phyloP scores from a whole-genome alignment of 2,113 vertebrate genomes.

The Chaetura pelagica region DNA sequence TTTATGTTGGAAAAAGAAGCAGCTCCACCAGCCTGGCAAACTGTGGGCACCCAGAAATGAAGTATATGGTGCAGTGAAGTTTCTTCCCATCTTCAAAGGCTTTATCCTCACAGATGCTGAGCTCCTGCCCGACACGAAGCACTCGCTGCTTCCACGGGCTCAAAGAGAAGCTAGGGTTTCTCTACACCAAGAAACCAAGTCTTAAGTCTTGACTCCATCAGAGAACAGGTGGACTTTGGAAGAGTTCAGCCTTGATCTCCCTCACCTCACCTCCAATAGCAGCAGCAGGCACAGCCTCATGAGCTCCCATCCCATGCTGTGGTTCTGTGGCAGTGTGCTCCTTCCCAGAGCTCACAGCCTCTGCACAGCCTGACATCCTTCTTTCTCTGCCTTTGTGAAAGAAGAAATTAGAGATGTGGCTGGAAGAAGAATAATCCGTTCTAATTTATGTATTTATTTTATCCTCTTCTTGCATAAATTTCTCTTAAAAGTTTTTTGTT shows the following conservation, averaged over 20 bases:
- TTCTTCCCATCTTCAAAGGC: neutral
- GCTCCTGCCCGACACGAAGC: fast-evolving
- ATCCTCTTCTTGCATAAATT: neutral
- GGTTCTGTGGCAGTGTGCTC: neutral
- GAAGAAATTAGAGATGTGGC: neutral
- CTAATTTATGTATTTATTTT: neutral
- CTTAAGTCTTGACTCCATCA: neutral
- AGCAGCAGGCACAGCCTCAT: neutral
- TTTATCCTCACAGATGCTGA: neutral
- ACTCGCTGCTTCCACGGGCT: neutral
- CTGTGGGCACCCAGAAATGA: neutral
- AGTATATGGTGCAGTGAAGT: neutral
- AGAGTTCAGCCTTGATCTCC: neutral
- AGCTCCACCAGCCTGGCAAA: neutral
- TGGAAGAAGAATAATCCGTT: neutral
- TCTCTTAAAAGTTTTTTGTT: neutral
- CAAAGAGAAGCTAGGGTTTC: neutral
- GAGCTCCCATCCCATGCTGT: fast-evolving
- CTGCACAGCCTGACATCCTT: neutral
- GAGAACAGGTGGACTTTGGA: neutral
- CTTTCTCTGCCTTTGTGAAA: neutral
- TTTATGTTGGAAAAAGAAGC: neutral
- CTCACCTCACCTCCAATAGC: neutral
- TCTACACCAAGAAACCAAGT: neutral
- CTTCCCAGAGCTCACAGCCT: neutral